Conservation (phyloP, 2,113 vertebrate genomes). For the Chamaea fasciata region DNA sequence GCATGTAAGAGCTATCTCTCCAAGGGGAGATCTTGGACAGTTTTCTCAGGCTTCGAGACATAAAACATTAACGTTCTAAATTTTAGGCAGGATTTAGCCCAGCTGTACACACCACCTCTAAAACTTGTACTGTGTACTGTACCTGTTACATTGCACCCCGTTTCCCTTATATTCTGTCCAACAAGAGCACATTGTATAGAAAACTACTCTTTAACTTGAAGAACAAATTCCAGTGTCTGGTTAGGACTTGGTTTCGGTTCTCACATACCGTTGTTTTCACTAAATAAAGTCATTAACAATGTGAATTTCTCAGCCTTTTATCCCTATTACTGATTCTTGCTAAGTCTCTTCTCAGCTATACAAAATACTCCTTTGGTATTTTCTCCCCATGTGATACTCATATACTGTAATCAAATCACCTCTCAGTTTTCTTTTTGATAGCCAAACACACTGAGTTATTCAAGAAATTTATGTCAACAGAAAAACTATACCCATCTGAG, state of each 20-base stretch:
- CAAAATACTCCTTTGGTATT: background rate
- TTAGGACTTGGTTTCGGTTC: background rate
- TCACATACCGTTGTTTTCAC: background rate
- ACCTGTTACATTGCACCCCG: background rate
- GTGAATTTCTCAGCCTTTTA: background rate
- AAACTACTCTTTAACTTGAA: background rate
- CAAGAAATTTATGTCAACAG: background rate
- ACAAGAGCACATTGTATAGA: background rate
- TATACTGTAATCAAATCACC: background rate
- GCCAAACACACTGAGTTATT: background rate
- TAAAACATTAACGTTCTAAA: background rate
- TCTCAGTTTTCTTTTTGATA: background rate
- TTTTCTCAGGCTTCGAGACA: background rate
- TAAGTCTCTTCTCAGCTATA: background rate
- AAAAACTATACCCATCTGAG: background rate
- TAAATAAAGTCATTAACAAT: background rate
- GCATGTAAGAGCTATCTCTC: background rate
- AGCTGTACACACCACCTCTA: background rate
- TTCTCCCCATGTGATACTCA: background rate
- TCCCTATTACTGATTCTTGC: background rate
- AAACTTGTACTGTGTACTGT: background rate
- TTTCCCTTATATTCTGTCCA: background rate
- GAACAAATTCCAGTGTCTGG: background rate
- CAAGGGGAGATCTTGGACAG: background rate
- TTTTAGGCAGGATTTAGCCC: background rate